phyloP scores from a whole-genome alignment of 2,888 invertebrate species.

The Listrodromus nycthemerus region DNA sequence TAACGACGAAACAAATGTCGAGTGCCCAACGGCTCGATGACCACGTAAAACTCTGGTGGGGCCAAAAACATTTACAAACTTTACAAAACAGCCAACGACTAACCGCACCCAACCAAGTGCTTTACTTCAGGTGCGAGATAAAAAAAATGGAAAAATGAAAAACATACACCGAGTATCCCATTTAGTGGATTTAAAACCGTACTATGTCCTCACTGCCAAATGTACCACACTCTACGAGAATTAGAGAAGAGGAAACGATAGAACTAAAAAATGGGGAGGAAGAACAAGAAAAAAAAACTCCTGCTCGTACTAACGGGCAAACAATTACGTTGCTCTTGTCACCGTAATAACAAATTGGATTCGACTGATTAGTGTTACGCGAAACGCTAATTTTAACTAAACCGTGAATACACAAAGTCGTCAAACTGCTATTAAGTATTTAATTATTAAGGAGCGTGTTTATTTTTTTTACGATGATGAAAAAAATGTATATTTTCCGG shows the following conservation, averaged over 20 bases:
- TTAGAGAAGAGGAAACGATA: slow-evolving; percentile 56
- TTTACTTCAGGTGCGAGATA: slow-evolving; percentile 28
- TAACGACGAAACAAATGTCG: slow-evolving; percentile 48
- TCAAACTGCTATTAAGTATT: slow-evolving; percentile 81
- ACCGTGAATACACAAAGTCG: slow-evolving; percentile 73
- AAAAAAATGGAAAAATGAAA: slow-evolving; percentile 58
- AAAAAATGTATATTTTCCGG: slow-evolving; percentile 83
- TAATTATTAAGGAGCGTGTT: slow-evolving; percentile 83
- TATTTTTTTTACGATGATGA: slow-evolving; percentile 83
- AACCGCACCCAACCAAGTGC: slow-evolving; percentile 27
- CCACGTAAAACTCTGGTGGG: slow-evolving; percentile 80
- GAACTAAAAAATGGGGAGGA: slow-evolving; percentile 32
- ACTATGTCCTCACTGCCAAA: slow-evolving; percentile 83
- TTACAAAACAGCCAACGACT: slow-evolving; percentile 62
- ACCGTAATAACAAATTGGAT: slow-evolving; percentile 68
- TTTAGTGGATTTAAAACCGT: slow-evolving; percentile 72
- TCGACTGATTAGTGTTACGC: slow-evolving; percentile 81
- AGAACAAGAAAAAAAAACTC: slow-evolving; percentile 68
- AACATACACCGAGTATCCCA: slow-evolving; percentile 67
- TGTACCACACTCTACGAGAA: slow-evolving; percentile 75
- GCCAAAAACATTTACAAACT: slow-evolving; percentile 78
- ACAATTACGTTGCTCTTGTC: slow-evolving; percentile 68
- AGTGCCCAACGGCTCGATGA: slow-evolving; percentile 73
- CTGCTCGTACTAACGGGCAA: slow-evolving; percentile 74
- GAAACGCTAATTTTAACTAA: slow-evolving; percentile 79